Evolutionary conservation across 2,888 invertebrate species (phyloP), one percentile per base, ranked within the genome.

Genomic region (Diadegma fenestrale): DNA sequence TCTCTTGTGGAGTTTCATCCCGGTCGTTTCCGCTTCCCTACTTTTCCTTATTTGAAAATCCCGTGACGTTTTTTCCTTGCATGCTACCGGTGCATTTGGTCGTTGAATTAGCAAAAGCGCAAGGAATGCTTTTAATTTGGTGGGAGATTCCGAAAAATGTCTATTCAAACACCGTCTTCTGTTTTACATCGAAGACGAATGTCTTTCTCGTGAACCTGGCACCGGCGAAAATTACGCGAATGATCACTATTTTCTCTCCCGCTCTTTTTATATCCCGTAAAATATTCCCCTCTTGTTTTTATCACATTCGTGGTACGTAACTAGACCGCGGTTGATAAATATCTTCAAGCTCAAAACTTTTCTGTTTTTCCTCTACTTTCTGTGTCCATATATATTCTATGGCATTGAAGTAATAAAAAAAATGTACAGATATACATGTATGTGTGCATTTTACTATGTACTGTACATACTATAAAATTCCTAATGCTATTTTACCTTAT

Each of bases 261-360:
- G 17, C 10, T 68, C 8, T 26, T 54, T 37, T 41, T 68, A n/a
- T n/a, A 41, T 73, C 76, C 19, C 73, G 45, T 85, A 73, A 78
- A 85, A 85, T 85, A 78, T 85, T 78, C 61, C 14, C 17, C 45
- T 78, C 73, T 51, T 51, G 7, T 51, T 58, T 73, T 85, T 81
- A 81, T 78, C 73, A 69, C 73, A 68, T 78, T 80, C 76, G 77
- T 78, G 63, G 77, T 81, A 75, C 68, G 81, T 78, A 85, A 81
- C 77, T 77, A 80, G 80, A 84, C 78, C 76, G 66, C 48, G 76
- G 71, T 72, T 80, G 76, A 77, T 71, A 80, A 80, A 80, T 77
- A 77, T 81, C 80, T 66, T 66, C 43, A 78, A 75, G 43, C 30
- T 80, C 41, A 48, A 84, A 84, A 80, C 51, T 80, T 84, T 84